These are phyloP conservation scores for Zapus hudsonius DNA, from an alignment of 2,113 vertebrate species.

Conservation along the genomic window DNA sequence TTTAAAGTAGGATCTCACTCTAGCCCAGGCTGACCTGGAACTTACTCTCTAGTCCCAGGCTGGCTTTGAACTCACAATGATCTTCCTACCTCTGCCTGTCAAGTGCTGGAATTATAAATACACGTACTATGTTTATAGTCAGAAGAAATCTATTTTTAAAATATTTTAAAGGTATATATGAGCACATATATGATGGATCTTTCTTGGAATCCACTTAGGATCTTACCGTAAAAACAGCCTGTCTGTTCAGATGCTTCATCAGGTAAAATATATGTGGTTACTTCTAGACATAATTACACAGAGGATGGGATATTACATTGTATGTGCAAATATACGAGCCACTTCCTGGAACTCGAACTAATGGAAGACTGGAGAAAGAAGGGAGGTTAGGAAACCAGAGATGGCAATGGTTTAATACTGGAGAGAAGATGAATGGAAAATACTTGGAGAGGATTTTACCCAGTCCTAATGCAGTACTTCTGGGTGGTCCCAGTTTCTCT, in stretches of 20 bases:
- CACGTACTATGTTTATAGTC: not conserved
- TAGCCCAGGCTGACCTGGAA: too few relatives aligned
- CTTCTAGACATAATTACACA: not conserved
- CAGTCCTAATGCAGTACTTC: not conserved
- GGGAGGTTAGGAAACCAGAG: not conserved
- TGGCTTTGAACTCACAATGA: too few relatives aligned
- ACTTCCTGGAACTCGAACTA: slow-evolving; percentile 29
- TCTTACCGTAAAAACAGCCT: not conserved
- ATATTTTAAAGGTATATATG: not conserved
- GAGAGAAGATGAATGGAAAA: not conserved
- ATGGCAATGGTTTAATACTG: not conserved
- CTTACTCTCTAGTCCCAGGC: too few relatives aligned
- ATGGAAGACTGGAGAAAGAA: not conserved
- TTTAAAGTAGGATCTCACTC: too few relatives aligned
- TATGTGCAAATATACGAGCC: not conserved
- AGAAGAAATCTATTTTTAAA: slow-evolving; percentile 16
- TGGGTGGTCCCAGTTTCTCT: slow-evolving; percentile 16
- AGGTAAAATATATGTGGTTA: not conserved
- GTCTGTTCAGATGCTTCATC: not conserved
- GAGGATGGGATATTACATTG: not conserved
- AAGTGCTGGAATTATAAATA: not conserved
- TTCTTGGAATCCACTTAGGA: not conserved
- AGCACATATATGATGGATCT: not conserved
- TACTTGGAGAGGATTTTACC: not conserved
- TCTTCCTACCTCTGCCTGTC: too few relatives aligned